phyloP scores from a whole-genome alignment of 2,888 invertebrate genomes.

The Erannis defoliaria region DNA sequence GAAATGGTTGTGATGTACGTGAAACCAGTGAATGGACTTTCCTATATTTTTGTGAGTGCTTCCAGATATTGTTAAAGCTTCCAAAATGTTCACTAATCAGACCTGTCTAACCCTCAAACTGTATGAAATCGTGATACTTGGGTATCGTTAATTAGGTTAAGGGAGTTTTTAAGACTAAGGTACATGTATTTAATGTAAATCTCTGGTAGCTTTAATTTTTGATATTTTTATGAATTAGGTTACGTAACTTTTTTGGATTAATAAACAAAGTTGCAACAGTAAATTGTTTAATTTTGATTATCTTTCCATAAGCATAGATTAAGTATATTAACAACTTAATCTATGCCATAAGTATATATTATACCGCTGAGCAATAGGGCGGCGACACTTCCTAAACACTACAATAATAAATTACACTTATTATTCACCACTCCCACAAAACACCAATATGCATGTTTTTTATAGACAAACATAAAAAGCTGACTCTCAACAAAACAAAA shows the following conservation, averaged over 20 bases:
- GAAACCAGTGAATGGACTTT: constrained; percentile 44
- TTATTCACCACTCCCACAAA: too few relatives aligned
- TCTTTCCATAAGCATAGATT: too few relatives aligned
- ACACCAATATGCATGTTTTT: too few relatives aligned
- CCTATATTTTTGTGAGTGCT: constrained; percentile 33
- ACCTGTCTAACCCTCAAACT: constrained; percentile 35
- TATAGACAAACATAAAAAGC: too few relatives aligned
- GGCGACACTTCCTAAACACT: too few relatives aligned
- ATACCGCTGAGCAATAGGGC: too few relatives aligned
- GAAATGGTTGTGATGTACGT: constrained; percentile 57
- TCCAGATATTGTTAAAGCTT: constrained; percentile 47
- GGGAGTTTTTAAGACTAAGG: constrained; percentile 39
- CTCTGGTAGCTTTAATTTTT: constrained; percentile 75
- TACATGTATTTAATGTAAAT: constrained; percentile 55
- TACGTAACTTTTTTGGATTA: constrained; percentile 56
- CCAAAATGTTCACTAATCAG: constrained; percentile 41
- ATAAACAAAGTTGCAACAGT: constrained; percentile 26
- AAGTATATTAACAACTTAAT: too few relatives aligned
- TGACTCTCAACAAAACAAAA: too few relatives aligned
- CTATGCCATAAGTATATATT: too few relatives aligned
- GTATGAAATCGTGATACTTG: constrained; percentile 16
- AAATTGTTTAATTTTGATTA: constrained; percentile 13
- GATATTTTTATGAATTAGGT: constrained; percentile 53
- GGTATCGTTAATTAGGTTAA: constrained; percentile 28
- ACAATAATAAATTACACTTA: too few relatives aligned